These are phyloP conservation scores for Meloidogyne exigua DNA, from an alignment of 1,140 invertebrate species.

Conservation along the genomic window DNA sequence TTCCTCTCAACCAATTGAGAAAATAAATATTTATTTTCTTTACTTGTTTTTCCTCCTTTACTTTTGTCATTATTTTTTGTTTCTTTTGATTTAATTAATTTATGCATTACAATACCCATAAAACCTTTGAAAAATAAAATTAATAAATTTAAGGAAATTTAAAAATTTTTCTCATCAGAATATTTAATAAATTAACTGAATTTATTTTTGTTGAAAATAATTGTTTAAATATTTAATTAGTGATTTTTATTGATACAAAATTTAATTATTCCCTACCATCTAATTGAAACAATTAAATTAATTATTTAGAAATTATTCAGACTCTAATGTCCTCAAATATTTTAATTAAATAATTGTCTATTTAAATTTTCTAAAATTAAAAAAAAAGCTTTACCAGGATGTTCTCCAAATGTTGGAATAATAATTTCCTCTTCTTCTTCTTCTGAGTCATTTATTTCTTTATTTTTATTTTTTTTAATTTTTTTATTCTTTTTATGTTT, in stretches of 20 bases:
- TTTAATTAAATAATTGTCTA: too few relatives aligned
- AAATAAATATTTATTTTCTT: neutral
- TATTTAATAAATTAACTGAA: too few relatives aligned
- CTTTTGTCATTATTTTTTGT: neutral
- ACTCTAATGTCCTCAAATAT: too few relatives aligned
- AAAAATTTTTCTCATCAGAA: too few relatives aligned
- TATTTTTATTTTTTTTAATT: neutral
- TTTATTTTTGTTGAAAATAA: too few relatives aligned
- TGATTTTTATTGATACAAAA: too few relatives aligned
- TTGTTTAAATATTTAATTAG: too few relatives aligned
- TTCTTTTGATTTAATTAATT: neutral
- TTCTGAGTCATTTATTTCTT: neutral
- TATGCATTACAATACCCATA: neutral
- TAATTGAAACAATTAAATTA: too few relatives aligned
- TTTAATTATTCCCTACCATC: too few relatives aligned
- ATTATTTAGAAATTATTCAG: too few relatives aligned
- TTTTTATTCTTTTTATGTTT: neutral
- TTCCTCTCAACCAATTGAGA: neutral
- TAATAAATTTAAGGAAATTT: too few relatives aligned
- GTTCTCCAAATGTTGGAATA: constrained; percentile 4
- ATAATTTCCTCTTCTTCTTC: neutral
- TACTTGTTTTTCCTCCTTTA: neutral
- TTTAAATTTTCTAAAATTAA: too few relatives aligned
- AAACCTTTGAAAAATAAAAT: neutral
- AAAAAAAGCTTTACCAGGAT: neutral